A percentile compares a stretch with the other conserved stretches of the same genome.
phyloP scores from a whole-genome alignment of 2,797 vertebrate genomes.

The Scleropages formosus region DNA sequence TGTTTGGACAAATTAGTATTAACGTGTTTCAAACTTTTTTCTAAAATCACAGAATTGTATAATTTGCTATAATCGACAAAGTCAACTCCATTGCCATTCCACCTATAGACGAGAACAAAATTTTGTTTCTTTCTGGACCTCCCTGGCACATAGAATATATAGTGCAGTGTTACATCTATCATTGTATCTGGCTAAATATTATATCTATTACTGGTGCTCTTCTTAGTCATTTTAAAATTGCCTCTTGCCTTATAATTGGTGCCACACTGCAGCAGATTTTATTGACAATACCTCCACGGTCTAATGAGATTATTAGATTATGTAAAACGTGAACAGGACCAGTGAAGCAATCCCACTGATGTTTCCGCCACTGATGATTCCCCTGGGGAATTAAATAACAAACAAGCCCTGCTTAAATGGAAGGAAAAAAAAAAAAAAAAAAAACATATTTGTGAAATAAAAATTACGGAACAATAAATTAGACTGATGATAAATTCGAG shows the following conservation, averaged over 20 bases:
- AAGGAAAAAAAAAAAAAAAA: background rate
- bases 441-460: background rate
- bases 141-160: too few relatives aligned
- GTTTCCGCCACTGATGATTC: background rate
- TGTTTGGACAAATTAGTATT: too few relatives aligned
- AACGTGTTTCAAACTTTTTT: too few relatives aligned
- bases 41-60: too few relatives aligned
- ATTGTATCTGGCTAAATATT: too few relatives aligned
- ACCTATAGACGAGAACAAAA: too few relatives aligned
- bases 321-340: background rate
- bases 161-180: too few relatives aligned
- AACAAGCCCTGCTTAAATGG: background rate
- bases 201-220: too few relatives aligned
- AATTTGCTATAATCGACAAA: too few relatives aligned
- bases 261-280: background rate
- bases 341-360: background rate
- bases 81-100: too few relatives aligned
- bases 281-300: background rate
- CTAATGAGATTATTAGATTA: background rate
- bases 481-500: background rate
- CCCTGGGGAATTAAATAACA: slow-evolving; percentile 4
- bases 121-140: too few relatives aligned
- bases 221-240: background rate
- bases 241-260: background rate
- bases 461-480: background rate